Evolutionary conservation across 2,888 invertebrate species (phyloP), one percentile per base, ranked within the genome.

Genomic region (Machimus rusticus): DNA sequence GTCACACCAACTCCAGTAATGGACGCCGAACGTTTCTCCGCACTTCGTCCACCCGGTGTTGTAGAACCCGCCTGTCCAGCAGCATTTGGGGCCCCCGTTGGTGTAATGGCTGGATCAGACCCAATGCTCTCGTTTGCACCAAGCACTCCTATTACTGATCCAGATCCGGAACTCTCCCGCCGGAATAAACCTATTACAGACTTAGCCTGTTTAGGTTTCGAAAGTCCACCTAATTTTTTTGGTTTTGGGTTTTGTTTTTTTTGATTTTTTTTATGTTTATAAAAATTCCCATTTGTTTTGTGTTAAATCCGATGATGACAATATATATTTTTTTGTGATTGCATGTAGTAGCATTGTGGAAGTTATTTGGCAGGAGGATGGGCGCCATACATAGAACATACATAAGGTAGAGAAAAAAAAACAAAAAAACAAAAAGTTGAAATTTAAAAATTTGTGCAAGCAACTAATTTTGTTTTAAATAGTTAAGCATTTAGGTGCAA

Each of bases 161-260:
- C 95, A 0, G 96, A 96, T 90, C 95, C 95, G 90, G 95, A 94
- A 92, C 97, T 97, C 92, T 97, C 97, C 91, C 97, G 95, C 91
- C 97, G 95, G 93, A 97, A 97, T 89, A 97, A 94, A 93, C 97
- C 97, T 94, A 97, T 97, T 93, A 97, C 97, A 93, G 97, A 97
- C 93, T 96, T 96, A 90, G 96, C 95, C 93, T 95, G 94, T 93
- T 96, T 96, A 93, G 97, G 96, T 94, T 97, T 96, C 93, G 97
- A 96, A 93, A 97, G 95, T 91, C 97, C 97, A 94, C 97, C 97
- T 96, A 90, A 88, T 90, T 89, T 89, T 89, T 82, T 88, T 74
- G 86, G 87, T 87, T 89, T 79, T 88, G 82, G 51, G 79, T 77
- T 81, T 87, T 87, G 87, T 81, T 88, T 81, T 88, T 87, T 88